phyloP scores from a whole-genome alignment of 2,113 vertebrate species.

The Barbus barbus region DNA sequence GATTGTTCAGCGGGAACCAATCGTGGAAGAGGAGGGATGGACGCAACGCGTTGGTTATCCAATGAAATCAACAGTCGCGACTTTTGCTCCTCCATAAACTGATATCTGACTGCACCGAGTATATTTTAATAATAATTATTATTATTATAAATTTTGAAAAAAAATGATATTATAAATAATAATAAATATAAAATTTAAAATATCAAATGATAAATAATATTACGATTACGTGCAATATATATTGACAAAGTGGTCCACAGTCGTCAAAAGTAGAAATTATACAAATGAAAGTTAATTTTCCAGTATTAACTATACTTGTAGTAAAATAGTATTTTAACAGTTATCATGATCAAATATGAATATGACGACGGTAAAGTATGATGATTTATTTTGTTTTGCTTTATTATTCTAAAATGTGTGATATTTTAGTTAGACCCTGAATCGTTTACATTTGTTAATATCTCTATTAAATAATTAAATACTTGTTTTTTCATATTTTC shows the following conservation, averaged over 20 bases:
- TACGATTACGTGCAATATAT: no score
- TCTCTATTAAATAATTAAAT: not conserved
- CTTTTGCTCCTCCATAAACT: not conserved
- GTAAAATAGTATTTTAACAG: no score
- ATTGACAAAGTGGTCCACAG: no score
- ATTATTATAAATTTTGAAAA: not conserved
- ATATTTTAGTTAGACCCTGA: not conserved
- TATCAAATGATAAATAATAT: no score
- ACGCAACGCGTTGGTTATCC: conserved; percentile 11
- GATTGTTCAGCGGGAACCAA: conserved; percentile 47
- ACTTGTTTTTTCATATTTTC: not conserved
- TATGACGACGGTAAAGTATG: not conserved
- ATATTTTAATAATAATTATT: not conserved
- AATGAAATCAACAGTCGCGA: conserved; percentile 52
- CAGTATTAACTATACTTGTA: no score
- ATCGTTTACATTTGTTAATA: not conserved
- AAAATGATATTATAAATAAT: no score
- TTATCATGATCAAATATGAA: not conserved
- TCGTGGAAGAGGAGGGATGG: conserved; percentile 22
- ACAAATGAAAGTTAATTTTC: no score
- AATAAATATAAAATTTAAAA: no score
- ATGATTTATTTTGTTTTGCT: not conserved
- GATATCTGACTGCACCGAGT: not conserved
- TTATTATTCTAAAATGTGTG: not conserved
- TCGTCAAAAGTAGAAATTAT: no score